Evolutionary conservation across 2,113 vertebrate genomes (phyloP).

Genomic region (Leptodactylus fuscus): DNA sequence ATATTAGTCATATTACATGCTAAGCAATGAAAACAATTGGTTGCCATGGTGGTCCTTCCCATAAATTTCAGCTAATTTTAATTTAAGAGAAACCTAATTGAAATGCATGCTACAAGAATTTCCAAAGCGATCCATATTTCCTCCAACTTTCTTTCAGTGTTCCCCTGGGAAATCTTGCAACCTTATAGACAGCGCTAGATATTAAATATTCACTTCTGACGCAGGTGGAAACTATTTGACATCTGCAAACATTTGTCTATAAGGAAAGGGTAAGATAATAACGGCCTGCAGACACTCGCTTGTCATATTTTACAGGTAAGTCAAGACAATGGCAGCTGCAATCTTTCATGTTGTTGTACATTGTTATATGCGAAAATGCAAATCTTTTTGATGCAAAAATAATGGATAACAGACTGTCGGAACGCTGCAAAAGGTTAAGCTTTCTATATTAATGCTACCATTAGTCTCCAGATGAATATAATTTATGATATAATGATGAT

Average conservation of each 20-base stretch:
- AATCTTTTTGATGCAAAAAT: conserved; percentile 21
- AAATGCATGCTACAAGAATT: not conserved
- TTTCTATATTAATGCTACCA: conserved; percentile 19
- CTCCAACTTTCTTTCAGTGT: not conserved
- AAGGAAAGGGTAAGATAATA: conserved; percentile 31
- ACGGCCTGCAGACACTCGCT: conserved; percentile 32
- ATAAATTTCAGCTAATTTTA: too few species aligned
- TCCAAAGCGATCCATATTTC: not conserved
- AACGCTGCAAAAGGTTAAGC: conserved; percentile 13
- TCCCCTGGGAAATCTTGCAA: not conserved
- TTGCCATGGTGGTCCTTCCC: too few species aligned
- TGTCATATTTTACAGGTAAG: conserved; percentile 42
- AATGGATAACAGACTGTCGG: conserved; percentile 10
- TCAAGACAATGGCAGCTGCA: conserved; percentile 8
- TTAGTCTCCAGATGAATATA: conserved; percentile 50
- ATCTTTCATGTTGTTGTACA: conserved; percentile 22
- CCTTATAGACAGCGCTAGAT: not conserved
- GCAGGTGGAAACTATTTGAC: conserved; percentile 40
- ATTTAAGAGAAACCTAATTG: too few species aligned
- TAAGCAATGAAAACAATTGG: too few species aligned
- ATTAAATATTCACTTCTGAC: not conserved
- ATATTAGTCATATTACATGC: too few species aligned
- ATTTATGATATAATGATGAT: conserved; percentile 50
- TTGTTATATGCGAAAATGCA: conserved; percentile 29
- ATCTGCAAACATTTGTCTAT: conserved; percentile 46